These are phyloP conservation scores for Microcebus ravelobensis DNA, from an alignment of 2,113 vertebrate species.

Conservation along the genomic window DNA sequence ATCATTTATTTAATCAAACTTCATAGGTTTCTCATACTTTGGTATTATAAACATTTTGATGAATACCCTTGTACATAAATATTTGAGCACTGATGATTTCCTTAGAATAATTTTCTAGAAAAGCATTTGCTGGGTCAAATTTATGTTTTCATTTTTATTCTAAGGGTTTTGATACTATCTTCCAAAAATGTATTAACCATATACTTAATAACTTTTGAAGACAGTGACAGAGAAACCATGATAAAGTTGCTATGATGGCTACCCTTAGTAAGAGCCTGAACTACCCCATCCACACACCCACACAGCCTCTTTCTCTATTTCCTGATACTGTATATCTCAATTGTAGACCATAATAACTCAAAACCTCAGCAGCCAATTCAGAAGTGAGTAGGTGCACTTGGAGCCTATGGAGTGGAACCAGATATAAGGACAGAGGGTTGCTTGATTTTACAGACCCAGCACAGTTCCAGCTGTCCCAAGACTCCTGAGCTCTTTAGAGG, in stretches of 20 bases:
- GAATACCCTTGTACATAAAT: neutral
- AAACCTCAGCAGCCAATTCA: neutral
- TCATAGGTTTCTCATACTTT: neutral
- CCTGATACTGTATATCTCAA: neutral
- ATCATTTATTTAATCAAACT: conserved; percentile 34
- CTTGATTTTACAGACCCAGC: neutral
- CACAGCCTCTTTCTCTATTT: neutral
- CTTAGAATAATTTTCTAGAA: conserved; percentile 34
- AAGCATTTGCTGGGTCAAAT: neutral
- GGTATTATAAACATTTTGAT: neutral
- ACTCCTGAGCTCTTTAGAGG: neutral
- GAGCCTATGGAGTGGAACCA: neutral
- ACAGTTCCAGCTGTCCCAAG: neutral
- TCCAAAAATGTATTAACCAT: neutral
- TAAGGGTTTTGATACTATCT: neutral
- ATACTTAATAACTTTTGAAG: neutral
- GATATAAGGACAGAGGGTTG: neutral
- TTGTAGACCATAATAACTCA: neutral
- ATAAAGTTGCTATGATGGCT: neutral
- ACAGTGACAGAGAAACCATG: neutral
- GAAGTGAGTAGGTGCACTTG: neutral
- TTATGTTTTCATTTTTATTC: neutral
- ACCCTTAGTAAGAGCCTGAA: neutral
- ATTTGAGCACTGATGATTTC: neutral
- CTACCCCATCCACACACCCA: neutral